Base-by-base conservation (phyloP, 2,113 vertebrate species). In the Chamaetylas fuelleborni region DNA sequence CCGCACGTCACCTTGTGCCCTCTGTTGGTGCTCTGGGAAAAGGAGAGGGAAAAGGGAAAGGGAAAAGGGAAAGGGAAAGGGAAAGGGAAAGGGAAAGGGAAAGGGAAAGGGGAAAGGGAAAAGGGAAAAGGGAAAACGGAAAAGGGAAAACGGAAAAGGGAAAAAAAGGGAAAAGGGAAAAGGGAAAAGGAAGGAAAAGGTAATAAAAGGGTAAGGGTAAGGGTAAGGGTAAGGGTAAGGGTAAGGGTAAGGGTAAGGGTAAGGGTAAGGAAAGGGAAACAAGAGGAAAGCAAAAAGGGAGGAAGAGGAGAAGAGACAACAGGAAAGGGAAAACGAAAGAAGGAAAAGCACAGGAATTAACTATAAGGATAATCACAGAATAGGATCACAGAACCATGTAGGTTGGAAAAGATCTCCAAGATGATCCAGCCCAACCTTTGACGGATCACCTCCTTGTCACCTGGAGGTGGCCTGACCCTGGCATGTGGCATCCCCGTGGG, bases 401-500 rank as follows among this genome's bases (percentile, higher is more conserved):
- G 11, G 4, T 0, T 24, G 45, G 45, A 73, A 66, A 66, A 66
- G 19, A 19, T 4, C 12, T 58, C 67, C 43, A 33, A 29, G 60
- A 6, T 13, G 22, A 26, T 6, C 0, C 1, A 26, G 34, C 16
- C 42, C 74, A 25, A 8, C 3, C 29, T 42, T 1, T 34, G 34
- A 16, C 14, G 1, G 0, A 24, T 5, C 36, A 12, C 48, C 6
- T 16, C 6, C 14, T 8, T n/a, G 54, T 60, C 51, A 3, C 51
- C 56, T 3, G 6, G 62, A 26, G 22, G 25, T 8, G 31, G 29
- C 31, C 54, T 18, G 4, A 1, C 8, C 16, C n/a, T 22, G 7
- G 13, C 0, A 4, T 6, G 40, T 14, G 45, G 22, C 14, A 19
- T 12, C 51, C 8, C 0, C 4, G 38, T 9, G 38, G 38, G 38